phyloP scores from a whole-genome alignment of 2,113 vertebrate genomes.

The Zosterops pallidus region DNA sequence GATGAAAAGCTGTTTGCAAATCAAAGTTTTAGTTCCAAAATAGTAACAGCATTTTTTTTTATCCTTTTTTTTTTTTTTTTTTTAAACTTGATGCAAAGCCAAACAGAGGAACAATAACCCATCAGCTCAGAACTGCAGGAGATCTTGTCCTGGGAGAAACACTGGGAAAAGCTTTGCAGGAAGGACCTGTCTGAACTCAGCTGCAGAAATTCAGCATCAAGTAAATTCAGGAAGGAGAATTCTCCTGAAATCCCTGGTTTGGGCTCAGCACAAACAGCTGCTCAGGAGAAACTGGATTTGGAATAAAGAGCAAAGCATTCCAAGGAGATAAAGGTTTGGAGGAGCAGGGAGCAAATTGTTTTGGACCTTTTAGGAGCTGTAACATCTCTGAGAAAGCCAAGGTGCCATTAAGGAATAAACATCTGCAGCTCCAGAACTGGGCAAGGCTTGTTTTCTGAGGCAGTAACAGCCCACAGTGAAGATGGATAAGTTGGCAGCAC shows the following conservation, averaged over 20 bases:
- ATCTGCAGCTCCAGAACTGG: not conserved
- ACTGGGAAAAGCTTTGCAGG: not conserved
- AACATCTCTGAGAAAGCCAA: not conserved
- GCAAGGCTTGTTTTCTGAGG: not conserved
- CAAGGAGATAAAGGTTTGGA: not conserved
- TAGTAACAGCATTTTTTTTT: not conserved
- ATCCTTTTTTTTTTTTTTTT: not conserved
- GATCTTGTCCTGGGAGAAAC: not conserved
- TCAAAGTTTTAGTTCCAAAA: not conserved
- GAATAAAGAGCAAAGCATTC: not conserved
- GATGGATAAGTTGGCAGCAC: not conserved
- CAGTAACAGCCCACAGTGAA: not conserved
- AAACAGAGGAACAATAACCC: not conserved
- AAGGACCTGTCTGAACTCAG: not conserved
- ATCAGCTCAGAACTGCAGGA: not conserved
- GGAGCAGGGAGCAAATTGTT: not conserved
- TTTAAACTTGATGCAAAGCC: not conserved
- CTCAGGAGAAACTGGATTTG: not conserved
- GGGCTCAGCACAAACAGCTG: not conserved
- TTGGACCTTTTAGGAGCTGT: not conserved
- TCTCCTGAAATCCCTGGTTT: not conserved
- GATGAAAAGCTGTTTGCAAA: not conserved
- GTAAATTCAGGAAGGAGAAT: not conserved
- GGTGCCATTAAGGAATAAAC: not conserved
- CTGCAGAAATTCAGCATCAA: not conserved